These are phyloP conservation scores for Xenotilapia flavipinnis DNA, from an alignment of 2,113 vertebrate genomes.

Conservation along the genomic window DNA sequence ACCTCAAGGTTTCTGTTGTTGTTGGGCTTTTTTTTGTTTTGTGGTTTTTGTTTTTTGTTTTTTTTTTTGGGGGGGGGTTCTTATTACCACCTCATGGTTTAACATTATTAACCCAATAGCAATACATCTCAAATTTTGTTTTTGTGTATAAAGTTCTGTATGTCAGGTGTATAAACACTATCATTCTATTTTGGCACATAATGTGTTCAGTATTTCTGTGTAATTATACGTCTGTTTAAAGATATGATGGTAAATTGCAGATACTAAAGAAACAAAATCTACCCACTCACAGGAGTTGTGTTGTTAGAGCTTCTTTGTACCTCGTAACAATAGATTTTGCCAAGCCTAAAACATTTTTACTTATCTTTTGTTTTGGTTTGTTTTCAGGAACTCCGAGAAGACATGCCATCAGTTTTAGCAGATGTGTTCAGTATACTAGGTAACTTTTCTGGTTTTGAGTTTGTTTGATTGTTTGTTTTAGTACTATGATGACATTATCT, in stretches of 20 bases:
- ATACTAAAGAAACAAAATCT: neutral
- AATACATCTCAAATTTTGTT: neutral
- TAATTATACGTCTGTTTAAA: neutral
- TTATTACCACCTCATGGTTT: neutral
- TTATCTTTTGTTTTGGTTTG: neutral
- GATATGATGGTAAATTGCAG: neutral
- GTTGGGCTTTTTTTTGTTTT: neutral
- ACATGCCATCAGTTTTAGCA: slow-evolving; percentile 95
- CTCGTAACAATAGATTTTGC: neutral
- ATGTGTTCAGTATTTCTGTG: neutral
- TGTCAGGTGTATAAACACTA: neutral
- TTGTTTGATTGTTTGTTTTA: neutral
- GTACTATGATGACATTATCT: neutral
- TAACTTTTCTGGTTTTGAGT: slow-evolving; percentile 38
- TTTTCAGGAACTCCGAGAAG: slow-evolving; percentile 86
- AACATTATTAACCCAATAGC: neutral
- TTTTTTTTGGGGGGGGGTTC: neutral
- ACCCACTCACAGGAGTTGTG: neutral
- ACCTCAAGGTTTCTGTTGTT: neutral
- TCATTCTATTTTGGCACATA: neutral
- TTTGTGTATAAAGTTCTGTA: neutral
- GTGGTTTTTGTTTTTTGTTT: too few relatives aligned
- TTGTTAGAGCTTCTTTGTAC: neutral
- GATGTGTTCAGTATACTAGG: slow-evolving; percentile 98
- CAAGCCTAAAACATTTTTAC: neutral